Evolutionary conservation across 2,113 vertebrate genomes (phyloP).

Genomic region (Paracanthobrama guichenoti): DNA sequence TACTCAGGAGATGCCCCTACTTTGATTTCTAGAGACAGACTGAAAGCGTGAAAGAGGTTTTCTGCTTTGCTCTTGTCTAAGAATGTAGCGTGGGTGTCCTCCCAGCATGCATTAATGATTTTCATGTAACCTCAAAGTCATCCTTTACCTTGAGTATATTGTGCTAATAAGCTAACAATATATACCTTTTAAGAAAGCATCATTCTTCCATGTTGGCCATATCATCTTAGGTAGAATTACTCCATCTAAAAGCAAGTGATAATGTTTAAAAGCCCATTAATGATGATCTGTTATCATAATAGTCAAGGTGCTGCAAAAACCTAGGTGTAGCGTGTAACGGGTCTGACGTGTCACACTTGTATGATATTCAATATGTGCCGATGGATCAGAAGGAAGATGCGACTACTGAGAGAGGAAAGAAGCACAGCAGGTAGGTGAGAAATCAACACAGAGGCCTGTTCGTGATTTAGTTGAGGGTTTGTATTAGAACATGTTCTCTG

Average conservation of each 20-base stretch:
- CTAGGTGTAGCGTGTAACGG: too few species aligned
- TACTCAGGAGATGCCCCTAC: constrained; percentile 11
- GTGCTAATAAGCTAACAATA: not conserved
- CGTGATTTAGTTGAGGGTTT: too few species aligned
- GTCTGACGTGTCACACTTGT: too few species aligned
- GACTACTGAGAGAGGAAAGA: too few species aligned
- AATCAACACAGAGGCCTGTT: too few species aligned
- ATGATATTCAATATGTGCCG: too few species aligned
- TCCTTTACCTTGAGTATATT: constrained; percentile 7
- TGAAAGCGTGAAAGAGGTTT: not conserved
- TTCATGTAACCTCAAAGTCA: not conserved
- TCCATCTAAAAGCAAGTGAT: not conserved
- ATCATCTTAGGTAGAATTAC: not conserved
- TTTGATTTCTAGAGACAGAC: not conserved
- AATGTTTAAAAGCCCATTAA: constrained; percentile 1
- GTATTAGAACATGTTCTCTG: too few species aligned
- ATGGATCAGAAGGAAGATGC: too few species aligned
- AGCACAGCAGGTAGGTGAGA: too few species aligned
- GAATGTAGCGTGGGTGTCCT: constrained; percentile 15
- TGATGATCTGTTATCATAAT: not conserved
- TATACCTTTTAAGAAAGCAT: not conserved
- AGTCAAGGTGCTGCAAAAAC: not conserved
- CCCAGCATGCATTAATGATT: not conserved
- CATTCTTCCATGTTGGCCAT: not conserved
- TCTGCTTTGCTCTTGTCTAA: not conserved